Evolutionary conservation across 1,140 invertebrate species (phyloP), one percentile per base, ranked within the genome.

Genomic region (Heliconius hermathena): DNA sequence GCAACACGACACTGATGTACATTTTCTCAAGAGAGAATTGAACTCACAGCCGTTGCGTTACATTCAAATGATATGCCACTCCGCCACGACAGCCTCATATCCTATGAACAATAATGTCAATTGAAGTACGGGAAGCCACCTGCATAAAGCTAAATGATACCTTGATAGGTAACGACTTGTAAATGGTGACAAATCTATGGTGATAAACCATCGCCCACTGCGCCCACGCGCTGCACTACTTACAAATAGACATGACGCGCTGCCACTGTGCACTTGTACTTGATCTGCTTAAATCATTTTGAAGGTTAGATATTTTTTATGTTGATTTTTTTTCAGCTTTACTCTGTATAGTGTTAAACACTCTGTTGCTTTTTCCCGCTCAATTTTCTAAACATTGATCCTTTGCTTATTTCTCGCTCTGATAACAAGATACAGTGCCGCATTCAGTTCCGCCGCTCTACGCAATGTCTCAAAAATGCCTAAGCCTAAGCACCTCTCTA

Each of bases 141-240:
- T 66, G 60, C 60, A 66, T 66, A 29, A 26, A 66, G 60, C 60
- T 66, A 66, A 29, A 66, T 26, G 26, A 29, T 29, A 66, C 60
- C 26, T 66, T 29, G 60, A 26, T 29, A 29, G 11, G 60, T 66
- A 66, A 66, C 9, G 60, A 66, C 60, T 66, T 11, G 60, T 66
- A 66, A 66, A 66, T n/a, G 60, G n/a, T 13, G 22, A 29, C 60
- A 66, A 66, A 66, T 66, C 60, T 26, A 66, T 66, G 26, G 60
- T 29, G 60, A 66, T 66, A 66, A 66, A 66, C 3, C 22, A 66
- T 66, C 60, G 60, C 60, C 60, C 26, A 66, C 41, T 13, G 16
- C 41, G 41, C 41, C 41, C 13, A 4, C 41, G 41, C 60, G 60
- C 60, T 66, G 60, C 60, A 66, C 60, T 66, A 66, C 16, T 66